Evolutionary conservation across 2,888 invertebrate species (phyloP).

Genomic region (Zaprionus lineosus): DNA sequence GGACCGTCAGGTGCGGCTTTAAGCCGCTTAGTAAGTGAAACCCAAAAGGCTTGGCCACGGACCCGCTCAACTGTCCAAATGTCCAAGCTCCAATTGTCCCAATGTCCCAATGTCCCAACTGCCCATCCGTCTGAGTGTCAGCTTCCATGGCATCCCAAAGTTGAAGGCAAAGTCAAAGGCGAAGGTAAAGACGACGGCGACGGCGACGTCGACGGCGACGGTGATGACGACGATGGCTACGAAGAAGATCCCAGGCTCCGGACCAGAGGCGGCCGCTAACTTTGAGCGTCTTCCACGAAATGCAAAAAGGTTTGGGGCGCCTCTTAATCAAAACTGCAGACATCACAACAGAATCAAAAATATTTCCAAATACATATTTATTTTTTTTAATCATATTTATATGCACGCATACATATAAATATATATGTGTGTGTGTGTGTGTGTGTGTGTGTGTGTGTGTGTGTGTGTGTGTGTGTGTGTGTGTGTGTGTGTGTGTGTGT

Average conservation of each 20-base stretch:
- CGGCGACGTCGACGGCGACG: neutral
- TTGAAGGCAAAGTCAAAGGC: neutral
- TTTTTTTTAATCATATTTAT: no score
- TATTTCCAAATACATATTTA: constrained; percentile 8
- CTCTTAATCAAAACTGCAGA: constrained; percentile 73
- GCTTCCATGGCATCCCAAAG: neutral
- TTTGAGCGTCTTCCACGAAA: constrained; percentile 63
- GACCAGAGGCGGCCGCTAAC: constrained; percentile 30
- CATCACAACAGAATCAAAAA: constrained; percentile 21
- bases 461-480: no score
- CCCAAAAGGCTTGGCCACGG: constrained; percentile 36
- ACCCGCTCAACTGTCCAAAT: constrained; percentile 5
- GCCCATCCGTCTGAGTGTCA: constrained; percentile 15
- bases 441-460: no score
- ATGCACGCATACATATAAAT: no score
- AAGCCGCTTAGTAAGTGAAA: constrained; percentile 73
- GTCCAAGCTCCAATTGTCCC: no score
- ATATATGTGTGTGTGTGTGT: no score
- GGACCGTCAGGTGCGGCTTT: constrained; percentile 65
- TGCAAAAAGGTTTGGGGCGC: constrained; percentile 60
- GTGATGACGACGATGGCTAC: no score
- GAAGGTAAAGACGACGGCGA: neutral
- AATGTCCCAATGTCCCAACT: no score
- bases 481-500: no score
- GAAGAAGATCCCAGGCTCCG: neutral